A percentile compares a stretch with the other conserved stretches of the same genome.
Conservation (phyloP, 1,140 invertebrate genomes). For the Bombus waltoni region DNA sequence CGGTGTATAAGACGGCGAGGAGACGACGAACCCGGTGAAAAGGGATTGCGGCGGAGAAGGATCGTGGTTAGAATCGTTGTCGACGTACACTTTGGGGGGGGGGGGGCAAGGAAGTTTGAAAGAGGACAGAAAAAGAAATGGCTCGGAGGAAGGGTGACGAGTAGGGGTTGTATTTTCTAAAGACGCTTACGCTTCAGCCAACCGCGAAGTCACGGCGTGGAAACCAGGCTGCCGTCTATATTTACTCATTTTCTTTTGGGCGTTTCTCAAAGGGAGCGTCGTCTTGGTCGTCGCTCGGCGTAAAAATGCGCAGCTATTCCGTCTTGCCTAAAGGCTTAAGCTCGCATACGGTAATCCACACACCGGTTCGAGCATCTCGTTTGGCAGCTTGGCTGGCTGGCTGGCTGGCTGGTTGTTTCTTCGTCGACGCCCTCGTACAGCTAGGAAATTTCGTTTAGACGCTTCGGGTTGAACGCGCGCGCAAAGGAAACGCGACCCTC, state of each 20-base stretch:
- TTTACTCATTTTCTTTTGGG: constrained; percentile 68
- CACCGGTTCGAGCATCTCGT: constrained; percentile 22
- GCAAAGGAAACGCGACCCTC: background rate
- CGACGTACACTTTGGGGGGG: no score
- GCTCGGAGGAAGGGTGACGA: constrained; percentile 8
- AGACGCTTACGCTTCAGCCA: constrained; percentile 67
- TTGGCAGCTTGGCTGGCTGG: constrained; percentile 9
- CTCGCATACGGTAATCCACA: constrained; percentile 47
- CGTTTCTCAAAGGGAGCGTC: constrained; percentile 63
- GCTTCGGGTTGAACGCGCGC: background rate
- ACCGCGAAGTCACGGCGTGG: constrained; percentile 56
- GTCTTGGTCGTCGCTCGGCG: constrained; percentile 55
- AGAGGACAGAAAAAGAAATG: background rate
- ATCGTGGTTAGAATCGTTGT: constrained; percentile 19
- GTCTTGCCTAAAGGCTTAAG: constrained; percentile 64
- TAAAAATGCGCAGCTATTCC: constrained; percentile 67
- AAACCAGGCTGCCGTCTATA: constrained; percentile 55
- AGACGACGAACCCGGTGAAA: constrained; percentile 41
- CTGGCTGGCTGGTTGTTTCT: background rate
- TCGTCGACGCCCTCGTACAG: background rate
- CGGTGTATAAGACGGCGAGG: background rate
- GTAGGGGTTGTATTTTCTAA: constrained; percentile 64
- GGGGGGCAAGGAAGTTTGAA: background rate
- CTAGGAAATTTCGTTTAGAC: background rate
- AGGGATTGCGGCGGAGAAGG: constrained; percentile 16